Percentiles rank a stretch among this genome's conserved stretches.
These are phyloP conservation scores for Cirrhinus mrigala DNA, from an alignment of 2,797 vertebrate species.

Conservation along the genomic window DNA sequence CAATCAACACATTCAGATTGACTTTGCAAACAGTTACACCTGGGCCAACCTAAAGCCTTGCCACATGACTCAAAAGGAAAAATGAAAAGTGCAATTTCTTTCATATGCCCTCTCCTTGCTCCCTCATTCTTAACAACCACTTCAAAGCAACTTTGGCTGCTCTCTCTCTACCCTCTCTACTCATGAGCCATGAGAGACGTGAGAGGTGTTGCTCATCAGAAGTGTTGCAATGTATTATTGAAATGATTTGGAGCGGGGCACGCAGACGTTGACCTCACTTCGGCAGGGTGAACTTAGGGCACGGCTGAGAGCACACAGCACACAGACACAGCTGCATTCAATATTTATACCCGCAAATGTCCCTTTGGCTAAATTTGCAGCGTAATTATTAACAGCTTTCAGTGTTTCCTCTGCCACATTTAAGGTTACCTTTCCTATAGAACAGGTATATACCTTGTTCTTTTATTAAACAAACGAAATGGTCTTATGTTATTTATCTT, in stretches of 20 bases:
- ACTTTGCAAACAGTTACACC: slow-evolving; percentile 24
- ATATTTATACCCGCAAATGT: slow-evolving; percentile 10
- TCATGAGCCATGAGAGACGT: neutral
- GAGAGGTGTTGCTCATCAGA: neutral
- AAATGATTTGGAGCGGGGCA: slow-evolving; percentile 9
- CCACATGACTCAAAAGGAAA: slow-evolving; percentile 16
- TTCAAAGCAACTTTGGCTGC: slow-evolving; percentile 27
- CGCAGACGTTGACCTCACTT: slow-evolving; percentile 20
- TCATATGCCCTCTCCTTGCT: slow-evolving; percentile 2
- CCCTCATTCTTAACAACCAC: slow-evolving; percentile 6
- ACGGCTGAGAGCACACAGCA: neutral
- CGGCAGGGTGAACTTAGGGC: neutral
- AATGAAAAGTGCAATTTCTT: slow-evolving; percentile 21
- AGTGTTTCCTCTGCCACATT: no score
- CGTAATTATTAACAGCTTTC: neutral
- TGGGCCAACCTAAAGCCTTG: slow-evolving; percentile 54
- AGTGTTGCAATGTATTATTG: slow-evolving; percentile 1
- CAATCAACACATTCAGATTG: slow-evolving; percentile 20
- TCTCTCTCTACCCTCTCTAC: neutral
- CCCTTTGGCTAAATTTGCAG: neutral
- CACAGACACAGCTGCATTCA: neutral
- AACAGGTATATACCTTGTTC: no score
- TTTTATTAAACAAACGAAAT: no score
- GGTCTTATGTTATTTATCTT: no score
- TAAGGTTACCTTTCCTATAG: no score